Conservation (phyloP, 2,888 invertebrate genomes). For the Andrena praecox region DNA sequence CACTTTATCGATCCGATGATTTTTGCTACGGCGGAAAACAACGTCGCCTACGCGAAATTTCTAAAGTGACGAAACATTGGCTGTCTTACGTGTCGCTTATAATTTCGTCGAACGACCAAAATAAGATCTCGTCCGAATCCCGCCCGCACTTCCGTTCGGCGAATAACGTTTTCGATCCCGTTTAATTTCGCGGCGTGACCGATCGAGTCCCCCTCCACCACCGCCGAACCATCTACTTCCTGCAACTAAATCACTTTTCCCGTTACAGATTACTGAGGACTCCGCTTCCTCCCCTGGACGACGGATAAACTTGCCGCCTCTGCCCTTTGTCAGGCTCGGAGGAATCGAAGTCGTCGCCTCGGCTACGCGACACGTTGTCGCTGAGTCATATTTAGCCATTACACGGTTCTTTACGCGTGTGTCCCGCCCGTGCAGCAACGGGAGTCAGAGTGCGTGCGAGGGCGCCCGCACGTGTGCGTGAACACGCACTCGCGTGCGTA, state of each 20-base stretch:
- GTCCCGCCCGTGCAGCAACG: slow-evolving; percentile 33
- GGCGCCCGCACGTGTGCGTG: slow-evolving; percentile 25
- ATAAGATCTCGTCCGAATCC: no score
- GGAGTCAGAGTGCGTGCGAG: slow-evolving; percentile 6
- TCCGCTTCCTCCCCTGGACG: neutral
- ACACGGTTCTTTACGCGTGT: slow-evolving; percentile 52
- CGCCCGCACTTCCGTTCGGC: no score
- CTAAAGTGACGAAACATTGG: slow-evolving; percentile 24
- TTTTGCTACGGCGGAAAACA: slow-evolving; percentile 51
- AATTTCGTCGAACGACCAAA: neutral
- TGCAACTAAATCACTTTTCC: neutral
- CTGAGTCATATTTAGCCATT: slow-evolving; percentile 70
- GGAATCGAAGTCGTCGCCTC: slow-evolving; percentile 53
- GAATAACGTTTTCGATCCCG: no score
- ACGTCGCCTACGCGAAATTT: slow-evolving; percentile 45
- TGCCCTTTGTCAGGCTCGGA: slow-evolving; percentile 22
- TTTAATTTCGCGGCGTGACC: neutral
- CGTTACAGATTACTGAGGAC: neutral
- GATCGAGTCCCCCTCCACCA: neutral
- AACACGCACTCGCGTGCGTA: slow-evolving; percentile 38
- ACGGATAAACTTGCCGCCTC: neutral
- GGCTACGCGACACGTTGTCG: slow-evolving; percentile 30
- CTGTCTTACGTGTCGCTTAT: neutral
- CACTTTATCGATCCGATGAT: slow-evolving; percentile 59
- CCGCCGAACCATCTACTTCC: no score